Conservation (phyloP, 1,140 invertebrate genomes). For the Scaptomyza pallida region DNA sequence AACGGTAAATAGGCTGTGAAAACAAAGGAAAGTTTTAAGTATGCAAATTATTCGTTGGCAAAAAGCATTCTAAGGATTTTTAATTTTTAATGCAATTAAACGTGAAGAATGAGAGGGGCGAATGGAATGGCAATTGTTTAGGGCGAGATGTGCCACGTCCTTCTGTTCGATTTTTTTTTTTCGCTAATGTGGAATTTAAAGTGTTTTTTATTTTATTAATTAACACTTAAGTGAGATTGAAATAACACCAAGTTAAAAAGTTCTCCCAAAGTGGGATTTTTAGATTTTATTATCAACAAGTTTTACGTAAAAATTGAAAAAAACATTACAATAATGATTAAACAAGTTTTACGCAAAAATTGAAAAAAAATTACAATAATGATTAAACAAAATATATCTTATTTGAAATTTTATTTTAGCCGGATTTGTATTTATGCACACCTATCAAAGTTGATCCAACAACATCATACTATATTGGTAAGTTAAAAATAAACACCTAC, state of each 20-base stretch:
- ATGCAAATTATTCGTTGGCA: background rate
- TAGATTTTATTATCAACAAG: too few relatives aligned
- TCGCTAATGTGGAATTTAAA: too few relatives aligned
- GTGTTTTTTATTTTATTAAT: too few relatives aligned
- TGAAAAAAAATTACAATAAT: background rate
- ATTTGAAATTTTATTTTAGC: slow-evolving; percentile 85
- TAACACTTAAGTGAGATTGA: background rate
- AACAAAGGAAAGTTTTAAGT: too few relatives aligned
- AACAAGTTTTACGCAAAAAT: background rate
- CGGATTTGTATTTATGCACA: slow-evolving; percentile 93
- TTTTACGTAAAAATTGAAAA: background rate
- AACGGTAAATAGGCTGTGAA: background rate
- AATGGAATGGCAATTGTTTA: too few relatives aligned
- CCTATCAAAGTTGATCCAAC: slow-evolving; percentile 90
- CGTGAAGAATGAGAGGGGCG: too few relatives aligned
- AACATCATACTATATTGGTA: slow-evolving; percentile 91
- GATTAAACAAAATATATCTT: slow-evolving; percentile 10
- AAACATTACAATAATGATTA: background rate
- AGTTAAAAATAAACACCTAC: slow-evolving; percentile 58
- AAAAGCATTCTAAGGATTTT: too few relatives aligned
- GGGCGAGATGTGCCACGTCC: too few relatives aligned
- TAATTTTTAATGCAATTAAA: too few relatives aligned
- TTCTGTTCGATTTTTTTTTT: too few relatives aligned
- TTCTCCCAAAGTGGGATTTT: too few relatives aligned
- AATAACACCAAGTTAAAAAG: too few relatives aligned